phyloP scores from a whole-genome alignment of 2,113 vertebrate species.

The Rhea americana region DNA sequence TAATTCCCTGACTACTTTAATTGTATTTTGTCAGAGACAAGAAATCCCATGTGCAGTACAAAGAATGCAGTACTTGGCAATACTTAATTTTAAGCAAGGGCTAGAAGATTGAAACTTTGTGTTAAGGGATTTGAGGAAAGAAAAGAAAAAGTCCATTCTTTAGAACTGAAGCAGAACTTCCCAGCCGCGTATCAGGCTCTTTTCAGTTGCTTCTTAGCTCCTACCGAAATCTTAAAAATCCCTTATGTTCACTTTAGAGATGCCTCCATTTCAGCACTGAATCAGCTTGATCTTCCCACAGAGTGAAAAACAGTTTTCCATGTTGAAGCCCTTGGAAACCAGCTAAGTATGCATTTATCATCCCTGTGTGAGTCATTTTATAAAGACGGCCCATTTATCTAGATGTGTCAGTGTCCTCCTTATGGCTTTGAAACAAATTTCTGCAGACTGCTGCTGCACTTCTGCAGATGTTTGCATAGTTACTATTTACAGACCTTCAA shows the following conservation, averaged over 20 bases:
- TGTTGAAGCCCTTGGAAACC: neutral
- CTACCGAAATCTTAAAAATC: neutral
- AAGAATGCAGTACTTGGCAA: neutral
- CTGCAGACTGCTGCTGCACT: neutral
- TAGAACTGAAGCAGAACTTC: neutral
- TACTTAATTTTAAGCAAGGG: neutral
- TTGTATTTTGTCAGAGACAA: neutral
- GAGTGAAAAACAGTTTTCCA: neutral
- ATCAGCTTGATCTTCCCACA: neutral
- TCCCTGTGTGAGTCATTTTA: rapidly evolving
- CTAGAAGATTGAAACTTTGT: neutral
- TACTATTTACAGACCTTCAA: neutral
- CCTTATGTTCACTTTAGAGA: neutral
- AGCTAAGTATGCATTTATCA: neutral
- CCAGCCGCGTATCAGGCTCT: neutral
- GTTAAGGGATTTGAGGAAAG: neutral
- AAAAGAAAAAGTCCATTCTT: neutral
- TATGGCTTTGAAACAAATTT: neutral
- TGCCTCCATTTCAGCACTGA: neutral
- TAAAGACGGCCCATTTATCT: neutral
- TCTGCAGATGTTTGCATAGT: neutral
- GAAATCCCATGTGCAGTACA: neutral
- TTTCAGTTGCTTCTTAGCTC: neutral
- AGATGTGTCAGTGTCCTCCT: neutral
- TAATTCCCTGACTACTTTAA: neutral